phyloP scores from a whole-genome alignment of 2,113 vertebrate species.

The Phainopepla nitens region DNA sequence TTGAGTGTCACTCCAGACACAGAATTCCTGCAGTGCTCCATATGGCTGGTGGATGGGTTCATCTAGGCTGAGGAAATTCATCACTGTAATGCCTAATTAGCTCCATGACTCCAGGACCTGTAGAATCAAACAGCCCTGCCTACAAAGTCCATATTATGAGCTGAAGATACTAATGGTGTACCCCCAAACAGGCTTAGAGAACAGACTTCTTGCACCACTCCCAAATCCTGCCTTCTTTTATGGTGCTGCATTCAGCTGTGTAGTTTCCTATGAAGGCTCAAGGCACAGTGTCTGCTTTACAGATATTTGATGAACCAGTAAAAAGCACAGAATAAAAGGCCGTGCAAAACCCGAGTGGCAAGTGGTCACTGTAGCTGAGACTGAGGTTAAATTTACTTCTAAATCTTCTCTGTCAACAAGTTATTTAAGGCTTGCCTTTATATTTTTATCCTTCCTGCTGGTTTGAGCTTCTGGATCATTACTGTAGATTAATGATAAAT shows the following conservation, averaged over 20 bases:
- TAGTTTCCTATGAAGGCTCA: not conserved
- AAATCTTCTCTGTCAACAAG: slow-evolving; percentile 30
- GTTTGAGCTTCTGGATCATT: slow-evolving; percentile 50
- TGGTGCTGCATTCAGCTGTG: rapidly evolving
- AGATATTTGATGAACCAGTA: not conserved
- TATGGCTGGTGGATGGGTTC: not conserved
- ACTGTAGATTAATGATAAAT: slow-evolving; percentile 43
- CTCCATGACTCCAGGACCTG: not conserved
- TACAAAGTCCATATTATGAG: not conserved
- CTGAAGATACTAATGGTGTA: not conserved
- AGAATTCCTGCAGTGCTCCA: not conserved
- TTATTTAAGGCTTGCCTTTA: slow-evolving; percentile 41
- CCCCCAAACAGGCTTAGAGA: not conserved
- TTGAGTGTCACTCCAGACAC: not conserved
- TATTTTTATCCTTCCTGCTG: slow-evolving; percentile 54
- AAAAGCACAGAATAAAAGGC: not conserved
- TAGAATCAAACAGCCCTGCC: not conserved
- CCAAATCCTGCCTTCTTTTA: not conserved
- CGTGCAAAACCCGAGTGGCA: not conserved
- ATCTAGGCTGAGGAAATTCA: not conserved
- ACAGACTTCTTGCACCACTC: not conserved
- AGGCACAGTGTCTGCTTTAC: not conserved
- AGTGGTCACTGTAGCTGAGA: not conserved
- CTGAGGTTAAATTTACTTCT: not conserved
- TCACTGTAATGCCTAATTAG: not conserved